phyloP scores from a whole-genome alignment of 2,113 vertebrate species.

The Mobula birostris region DNA sequence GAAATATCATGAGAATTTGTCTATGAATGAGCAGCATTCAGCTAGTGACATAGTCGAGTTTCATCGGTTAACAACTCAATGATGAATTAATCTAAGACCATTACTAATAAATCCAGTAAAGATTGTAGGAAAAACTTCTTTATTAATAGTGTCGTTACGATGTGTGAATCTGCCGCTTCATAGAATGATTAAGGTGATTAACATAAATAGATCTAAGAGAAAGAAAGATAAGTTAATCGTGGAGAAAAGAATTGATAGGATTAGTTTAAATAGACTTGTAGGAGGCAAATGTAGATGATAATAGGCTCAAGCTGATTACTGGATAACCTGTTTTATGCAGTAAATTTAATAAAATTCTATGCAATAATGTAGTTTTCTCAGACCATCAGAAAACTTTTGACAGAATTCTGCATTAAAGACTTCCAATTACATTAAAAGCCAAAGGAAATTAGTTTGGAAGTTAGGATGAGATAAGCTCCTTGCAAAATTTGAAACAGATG shows the following conservation, averaged over 20 bases:
- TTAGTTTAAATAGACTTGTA: not conserved
- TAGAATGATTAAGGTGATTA: not conserved
- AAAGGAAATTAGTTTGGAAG: conserved; percentile 13
- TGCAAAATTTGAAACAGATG: not conserved
- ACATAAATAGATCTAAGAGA: not conserved
- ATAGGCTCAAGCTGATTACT: not conserved
- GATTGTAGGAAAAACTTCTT: not conserved
- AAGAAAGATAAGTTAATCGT: not conserved
- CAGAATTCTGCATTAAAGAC: not conserved
- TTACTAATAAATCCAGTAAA: not conserved
- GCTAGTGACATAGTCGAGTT: too few relatives aligned
- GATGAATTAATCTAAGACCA: not conserved
- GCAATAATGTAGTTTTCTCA: not conserved
- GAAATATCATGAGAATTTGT: too few relatives aligned
- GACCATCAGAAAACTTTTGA: not conserved
- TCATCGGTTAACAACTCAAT: too few relatives aligned
- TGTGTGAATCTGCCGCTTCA: not conserved
- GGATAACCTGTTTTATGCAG: not conserved
- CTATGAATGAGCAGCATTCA: too few relatives aligned
- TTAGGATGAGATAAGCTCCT: not conserved
- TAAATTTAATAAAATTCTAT: not conserved
- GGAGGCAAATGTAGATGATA: not conserved
- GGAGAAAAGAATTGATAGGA: not conserved
- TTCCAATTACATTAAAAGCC: conserved; percentile 17
- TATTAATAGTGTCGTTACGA: not conserved